Percentiles rank a stretch among this genome's conserved stretches.
phyloP scores from a whole-genome alignment of 2,797 vertebrate genomes.

The Dallia pectoralis region DNA sequence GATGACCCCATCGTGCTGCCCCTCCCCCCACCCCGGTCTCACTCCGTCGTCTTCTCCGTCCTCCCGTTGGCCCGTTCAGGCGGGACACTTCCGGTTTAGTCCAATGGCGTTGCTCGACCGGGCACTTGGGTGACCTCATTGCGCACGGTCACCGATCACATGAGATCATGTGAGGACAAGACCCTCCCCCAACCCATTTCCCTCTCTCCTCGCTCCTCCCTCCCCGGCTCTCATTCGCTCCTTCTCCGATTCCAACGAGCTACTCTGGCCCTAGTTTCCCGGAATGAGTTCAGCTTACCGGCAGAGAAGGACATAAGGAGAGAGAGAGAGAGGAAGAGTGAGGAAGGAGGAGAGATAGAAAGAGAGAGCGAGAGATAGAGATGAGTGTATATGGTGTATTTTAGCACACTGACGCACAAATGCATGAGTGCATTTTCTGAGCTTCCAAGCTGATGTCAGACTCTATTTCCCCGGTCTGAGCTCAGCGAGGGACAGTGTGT shows the following conservation, averaged over 20 bases:
- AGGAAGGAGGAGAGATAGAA: neutral
- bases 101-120: conserved; percentile 56
- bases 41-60: conserved; percentile 20
- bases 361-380: neutral
- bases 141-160: conserved; percentile 65
- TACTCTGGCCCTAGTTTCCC: conserved; percentile 9
- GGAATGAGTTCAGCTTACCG: conserved; percentile 17
- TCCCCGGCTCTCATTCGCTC: neutral
- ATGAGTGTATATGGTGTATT: neutral
- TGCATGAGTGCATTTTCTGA: conserved; percentile 10
- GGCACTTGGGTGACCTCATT: conserved; percentile 57
- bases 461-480: conserved; percentile 39
- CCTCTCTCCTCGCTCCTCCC: conserved; percentile 7
- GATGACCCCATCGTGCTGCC: neutral
- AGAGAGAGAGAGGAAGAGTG: neutral
- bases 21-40: neutral
- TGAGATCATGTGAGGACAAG: conserved; percentile 46
- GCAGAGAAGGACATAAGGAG: neutral
- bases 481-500: conserved; percentile 31
- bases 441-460: conserved; percentile 54
- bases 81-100: conserved; percentile 44
- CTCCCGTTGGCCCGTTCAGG: conserved; percentile 39
- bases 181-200: neutral
- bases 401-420: neutral
- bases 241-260: neutral